Evolutionary conservation across 1,140 invertebrate genomes (phyloP).

Genomic region (Monomorium pharaonis): DNA sequence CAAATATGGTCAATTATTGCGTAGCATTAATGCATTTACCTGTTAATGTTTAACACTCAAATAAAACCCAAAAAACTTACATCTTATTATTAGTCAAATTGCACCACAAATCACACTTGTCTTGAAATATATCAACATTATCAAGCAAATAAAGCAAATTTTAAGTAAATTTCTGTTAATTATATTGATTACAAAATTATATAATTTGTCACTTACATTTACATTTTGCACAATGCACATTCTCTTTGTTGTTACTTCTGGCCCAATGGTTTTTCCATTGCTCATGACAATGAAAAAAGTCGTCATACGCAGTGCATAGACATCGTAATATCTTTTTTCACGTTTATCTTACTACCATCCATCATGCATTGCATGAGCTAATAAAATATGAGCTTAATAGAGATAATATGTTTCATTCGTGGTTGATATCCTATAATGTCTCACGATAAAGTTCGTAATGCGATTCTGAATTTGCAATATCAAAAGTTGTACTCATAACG

Average conservation of each 20-base stretch:
- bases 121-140: background rate
- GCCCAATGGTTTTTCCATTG: background rate
- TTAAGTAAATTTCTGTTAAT: background rate
- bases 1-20: background rate
- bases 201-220: background rate
- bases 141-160: background rate
- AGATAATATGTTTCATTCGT: background rate
- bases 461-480: background rate
- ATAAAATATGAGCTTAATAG: slow-evolving; percentile 21
- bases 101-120: background rate
- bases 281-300: background rate
- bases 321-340: background rate
- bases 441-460: slow-evolving; percentile 1
- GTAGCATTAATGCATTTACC: background rate
- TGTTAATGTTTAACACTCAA: background rate
- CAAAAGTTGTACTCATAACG: background rate
- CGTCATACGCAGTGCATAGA: background rate
- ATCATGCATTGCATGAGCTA: background rate
- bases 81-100: too few species aligned
- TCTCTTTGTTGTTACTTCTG: background rate
- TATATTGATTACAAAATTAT: background rate
- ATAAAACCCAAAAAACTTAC: background rate
- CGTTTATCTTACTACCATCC: slow-evolving; percentile 24
- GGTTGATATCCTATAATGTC: background rate
- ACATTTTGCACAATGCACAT: background rate